phyloP scores from a whole-genome alignment of 1,140 invertebrate species.

The Polypedilum vanderplanki region DNA sequence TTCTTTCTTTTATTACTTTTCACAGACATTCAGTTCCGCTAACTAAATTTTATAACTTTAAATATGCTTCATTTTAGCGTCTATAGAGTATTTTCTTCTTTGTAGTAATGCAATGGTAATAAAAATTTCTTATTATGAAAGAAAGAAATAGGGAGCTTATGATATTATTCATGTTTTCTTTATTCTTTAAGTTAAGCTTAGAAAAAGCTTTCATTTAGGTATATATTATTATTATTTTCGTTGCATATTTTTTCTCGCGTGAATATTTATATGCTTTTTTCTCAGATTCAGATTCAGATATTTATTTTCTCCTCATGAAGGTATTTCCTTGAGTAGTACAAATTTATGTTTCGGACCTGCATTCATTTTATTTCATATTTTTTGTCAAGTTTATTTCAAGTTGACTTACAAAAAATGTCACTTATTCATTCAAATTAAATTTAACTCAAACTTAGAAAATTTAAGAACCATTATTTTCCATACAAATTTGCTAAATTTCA shows the following conservation, averaged over 20 bases:
- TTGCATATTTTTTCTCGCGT: not conserved
- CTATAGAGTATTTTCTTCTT: slow-evolving; percentile 5
- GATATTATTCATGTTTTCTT: not conserved
- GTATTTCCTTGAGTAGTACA: not conserved
- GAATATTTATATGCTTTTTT: not conserved
- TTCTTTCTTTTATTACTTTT: not conserved
- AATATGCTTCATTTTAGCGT: not conserved
- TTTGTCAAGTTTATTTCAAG: no score
- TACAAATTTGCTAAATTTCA: no score
- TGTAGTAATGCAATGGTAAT: slow-evolving; percentile 2
- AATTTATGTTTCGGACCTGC: not conserved
- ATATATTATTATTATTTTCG: not conserved
- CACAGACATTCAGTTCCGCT: slow-evolving; percentile 10
- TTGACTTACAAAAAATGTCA: no score
- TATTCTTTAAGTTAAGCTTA: not conserved
- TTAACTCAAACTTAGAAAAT: no score
- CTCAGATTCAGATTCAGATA: no score
- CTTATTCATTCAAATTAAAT: no score
- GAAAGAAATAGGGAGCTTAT: not conserved
- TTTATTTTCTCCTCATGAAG: no score
- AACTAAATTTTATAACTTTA: not conserved
- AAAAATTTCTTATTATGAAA: not conserved
- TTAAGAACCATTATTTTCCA: no score
- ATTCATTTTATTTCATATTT: no score
- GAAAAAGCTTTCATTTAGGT: not conserved